Evolutionary conservation across 2,113 vertebrate genomes (phyloP).

Genomic region (Smithornis capensis): DNA sequence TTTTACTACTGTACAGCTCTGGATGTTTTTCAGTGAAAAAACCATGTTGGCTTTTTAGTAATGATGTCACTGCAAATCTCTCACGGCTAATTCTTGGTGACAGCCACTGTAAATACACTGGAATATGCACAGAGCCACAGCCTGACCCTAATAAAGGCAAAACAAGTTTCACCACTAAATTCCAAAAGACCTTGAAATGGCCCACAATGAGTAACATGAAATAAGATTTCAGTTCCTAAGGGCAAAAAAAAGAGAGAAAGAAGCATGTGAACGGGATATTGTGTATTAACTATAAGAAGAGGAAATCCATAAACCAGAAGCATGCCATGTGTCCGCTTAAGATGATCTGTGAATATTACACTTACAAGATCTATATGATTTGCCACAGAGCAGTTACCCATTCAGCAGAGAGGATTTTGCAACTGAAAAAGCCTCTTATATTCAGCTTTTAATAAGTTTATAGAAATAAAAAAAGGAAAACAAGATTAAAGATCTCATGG

Average conservation of each 20-base stretch:
- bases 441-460: neutral
- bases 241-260: neutral
- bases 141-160: neutral
- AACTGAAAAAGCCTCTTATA: neutral
- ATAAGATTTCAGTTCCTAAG: neutral
- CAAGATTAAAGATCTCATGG: neutral
- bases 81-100: neutral
- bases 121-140: neutral
- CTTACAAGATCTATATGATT: neutral
- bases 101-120: neutral
- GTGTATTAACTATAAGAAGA: neutral
- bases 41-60: neutral
- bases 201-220: neutral
- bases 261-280: neutral
- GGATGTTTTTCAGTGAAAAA: neutral
- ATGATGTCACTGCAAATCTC: neutral
- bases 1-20: neutral
- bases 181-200: neutral
- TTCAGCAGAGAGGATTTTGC: neutral
- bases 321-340: neutral
- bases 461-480: neutral
- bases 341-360: neutral
- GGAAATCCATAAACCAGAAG: neutral
- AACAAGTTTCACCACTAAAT: neutral
- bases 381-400: neutral